phyloP scores from a whole-genome alignment of 2,113 vertebrate species.

The Grus americana region DNA sequence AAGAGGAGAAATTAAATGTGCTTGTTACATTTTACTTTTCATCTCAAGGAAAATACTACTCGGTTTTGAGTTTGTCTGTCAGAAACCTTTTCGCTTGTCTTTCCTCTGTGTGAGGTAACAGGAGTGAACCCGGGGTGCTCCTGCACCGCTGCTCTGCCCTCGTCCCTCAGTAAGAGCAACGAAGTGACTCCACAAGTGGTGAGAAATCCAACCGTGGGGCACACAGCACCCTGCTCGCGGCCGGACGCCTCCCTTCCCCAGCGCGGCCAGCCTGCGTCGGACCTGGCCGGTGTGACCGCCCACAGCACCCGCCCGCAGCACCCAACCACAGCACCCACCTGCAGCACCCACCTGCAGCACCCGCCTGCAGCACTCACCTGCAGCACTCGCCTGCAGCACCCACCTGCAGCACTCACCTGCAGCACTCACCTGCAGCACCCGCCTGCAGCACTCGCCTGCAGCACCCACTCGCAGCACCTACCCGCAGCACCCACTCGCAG shows the following conservation, averaged over 20 bases:
- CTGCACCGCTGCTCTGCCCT: background rate
- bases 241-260: background rate
- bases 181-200: background rate
- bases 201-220: background rate
- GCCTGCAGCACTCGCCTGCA: too few species aligned
- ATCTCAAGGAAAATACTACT: background rate
- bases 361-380: background rate
- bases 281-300: too few species aligned
- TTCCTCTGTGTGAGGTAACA: background rate
- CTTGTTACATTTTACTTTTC: conserved; percentile 70
- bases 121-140: background rate
- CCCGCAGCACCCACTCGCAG: background rate
- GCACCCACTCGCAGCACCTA: too few species aligned
- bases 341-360: background rate
- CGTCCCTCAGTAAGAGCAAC: background rate
- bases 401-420: too few species aligned
- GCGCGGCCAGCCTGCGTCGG: fast-evolving
- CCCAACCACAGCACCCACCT: background rate
- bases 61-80: background rate
- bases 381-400: too few species aligned
- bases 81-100: conserved; percentile 15
- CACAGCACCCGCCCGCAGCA: background rate
- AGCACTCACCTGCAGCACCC: too few species aligned
- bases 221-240: background rate
- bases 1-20: conserved; percentile 68